Base-by-base conservation (phyloP, 2,888 invertebrate genomes). In the Caenorhabditis sp. region DNA sequence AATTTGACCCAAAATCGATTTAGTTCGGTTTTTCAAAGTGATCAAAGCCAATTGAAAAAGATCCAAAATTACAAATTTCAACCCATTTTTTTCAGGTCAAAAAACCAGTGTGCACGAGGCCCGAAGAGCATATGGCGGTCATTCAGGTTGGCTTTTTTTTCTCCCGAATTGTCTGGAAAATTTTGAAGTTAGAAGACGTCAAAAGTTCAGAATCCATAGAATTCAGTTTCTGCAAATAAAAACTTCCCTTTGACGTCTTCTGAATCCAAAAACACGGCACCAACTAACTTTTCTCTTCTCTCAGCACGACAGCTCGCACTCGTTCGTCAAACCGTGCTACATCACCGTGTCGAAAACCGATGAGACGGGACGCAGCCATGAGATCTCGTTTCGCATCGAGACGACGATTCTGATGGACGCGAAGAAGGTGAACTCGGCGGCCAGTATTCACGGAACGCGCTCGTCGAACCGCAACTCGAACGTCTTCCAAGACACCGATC, bases 101-200 rank as follows among this genome's bases (percentile, higher is more conserved):
- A 47, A 35, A 28, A 22, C 66, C 49, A 26, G 51, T 51, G n/a
- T 76, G 76, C 26, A 22, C 16, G 28, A 47, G 49, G 14, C 2
- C 10, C 22, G 59, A 76, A 19, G 76, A 76, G 38, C 76, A 76
- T 19, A 76, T 76, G 68, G 76, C 68, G 4, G 76, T 76, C 16
- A 41, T 75, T n/a, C n/a, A 44, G 26, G 74, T 74, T 6, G 31
- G 31, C 31, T 31, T 7, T 31, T 31, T n/a, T n/a, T n/a, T n/a
- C n/a, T n/a, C n/a, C n/a, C n/a, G n/a, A n/a, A n/a, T n/a, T n/a
- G n/a, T n/a, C n/a, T n/a, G n/a, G n/a, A n/a, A 4, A 35, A 35
- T 35, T 35, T 35, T 35, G 31, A n/a, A n/a, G n/a, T n/a, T n/a
- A n/a, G n/a, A n/a, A n/a, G n/a, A n/a, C n/a, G n/a, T n/a, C n/a